Conservation (phyloP, 2,888 invertebrate genomes). For the Acleris holmiana region DNA sequence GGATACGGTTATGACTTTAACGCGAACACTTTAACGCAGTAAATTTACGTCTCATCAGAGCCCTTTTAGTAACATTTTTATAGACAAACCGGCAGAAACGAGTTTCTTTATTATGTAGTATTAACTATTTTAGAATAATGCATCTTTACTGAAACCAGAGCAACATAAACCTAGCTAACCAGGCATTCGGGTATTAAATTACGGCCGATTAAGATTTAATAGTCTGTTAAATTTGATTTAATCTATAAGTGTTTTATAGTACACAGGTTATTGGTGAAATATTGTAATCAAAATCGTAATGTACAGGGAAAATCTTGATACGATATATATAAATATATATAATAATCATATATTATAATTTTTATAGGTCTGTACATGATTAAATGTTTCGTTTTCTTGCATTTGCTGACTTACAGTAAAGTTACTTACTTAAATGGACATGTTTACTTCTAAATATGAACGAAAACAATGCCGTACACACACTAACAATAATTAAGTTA, state of each 20-base stretch:
- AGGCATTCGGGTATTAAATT: no score
- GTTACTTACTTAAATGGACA: slow-evolving; percentile 75
- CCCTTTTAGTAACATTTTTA: no score
- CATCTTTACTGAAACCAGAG: no score
- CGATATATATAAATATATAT: slow-evolving; percentile 43
- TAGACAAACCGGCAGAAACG: no score
- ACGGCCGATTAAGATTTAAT: no score
- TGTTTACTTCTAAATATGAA: slow-evolving; percentile 65
- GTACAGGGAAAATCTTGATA: slow-evolving; percentile 39
- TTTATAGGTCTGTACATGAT: slow-evolving; percentile 81
- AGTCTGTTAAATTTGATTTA: background rate
- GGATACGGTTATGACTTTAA: no score
- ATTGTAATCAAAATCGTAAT: slow-evolving; percentile 11
- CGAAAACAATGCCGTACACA: slow-evolving; percentile 64
- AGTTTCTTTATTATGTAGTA: no score
- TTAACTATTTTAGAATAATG: no score
- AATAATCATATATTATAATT: slow-evolving; percentile 41
- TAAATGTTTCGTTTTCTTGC: slow-evolving; percentile 65
- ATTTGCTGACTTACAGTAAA: slow-evolving; percentile 66
- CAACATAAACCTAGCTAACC: no score
- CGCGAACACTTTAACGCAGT: no score
- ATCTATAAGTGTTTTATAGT: background rate
- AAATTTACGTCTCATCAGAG: no score
- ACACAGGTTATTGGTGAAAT: background rate
- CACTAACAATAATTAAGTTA: slow-evolving; percentile 58